Base-by-base conservation (phyloP, 2,797 vertebrate species). In the Halcyon chelicuti region DNA sequence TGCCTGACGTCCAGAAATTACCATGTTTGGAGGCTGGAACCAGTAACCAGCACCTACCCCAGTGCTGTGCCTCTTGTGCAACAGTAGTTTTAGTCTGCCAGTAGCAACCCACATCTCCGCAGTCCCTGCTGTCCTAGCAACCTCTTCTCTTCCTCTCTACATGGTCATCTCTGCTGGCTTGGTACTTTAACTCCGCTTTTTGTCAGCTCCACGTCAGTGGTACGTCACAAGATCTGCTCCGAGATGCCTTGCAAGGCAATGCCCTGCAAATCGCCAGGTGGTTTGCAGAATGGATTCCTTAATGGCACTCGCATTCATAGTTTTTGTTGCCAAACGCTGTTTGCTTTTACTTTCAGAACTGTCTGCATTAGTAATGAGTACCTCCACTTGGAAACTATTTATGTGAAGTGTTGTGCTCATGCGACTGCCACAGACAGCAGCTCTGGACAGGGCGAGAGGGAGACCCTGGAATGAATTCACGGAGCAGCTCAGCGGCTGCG, bases 321-420 rank as follows among this genome's bases (percentile, higher is more conserved):
- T 77, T 93, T 77, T 87, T 44, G 14, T 67, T 92, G 84, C 60
- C 91, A 87, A 96, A 85, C 49, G 55, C 60, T 84, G 58, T 92
- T 92, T 89, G 67, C 81, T 94, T 93, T 95, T 87, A 37, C 81
- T 94, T 94, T 92, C 84, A 79, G 80, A 94, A 66, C 52, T 82
- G 67, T 60, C 78, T 95, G 63, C 44, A 57, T 79, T 79, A 74
- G 82, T 79, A 81, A 78, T 2, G 8, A 92, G 62, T 52, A 75
- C 55, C 80, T 93, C 74, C 58, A 14, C 77, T 84, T 76, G 63
- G 63, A 85, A 83, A 79, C 70, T 25, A n/a, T 80, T 92, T 79
- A n/a, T 47, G 21, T 44, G 31, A 76, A 47, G 20, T 35, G 33
- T 55, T 76, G 55, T 52, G 42, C 42, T 79, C 35, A 3, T 74